Conservation (phyloP, 2,888 invertebrate genomes). For the Subacronicta megacephala region DNA sequence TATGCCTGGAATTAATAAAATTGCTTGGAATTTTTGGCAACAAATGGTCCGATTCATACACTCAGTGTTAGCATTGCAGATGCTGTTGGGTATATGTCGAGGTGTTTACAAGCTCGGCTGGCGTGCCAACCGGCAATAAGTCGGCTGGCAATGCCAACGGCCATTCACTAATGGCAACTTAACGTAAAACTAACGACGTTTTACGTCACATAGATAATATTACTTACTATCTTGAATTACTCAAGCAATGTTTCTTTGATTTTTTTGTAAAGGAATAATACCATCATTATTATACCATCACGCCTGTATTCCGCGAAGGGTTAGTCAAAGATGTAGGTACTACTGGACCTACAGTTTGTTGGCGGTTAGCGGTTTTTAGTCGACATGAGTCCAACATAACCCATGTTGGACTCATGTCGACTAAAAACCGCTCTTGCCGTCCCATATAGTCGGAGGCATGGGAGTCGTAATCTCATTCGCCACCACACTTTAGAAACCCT, state of each 20-base stretch:
- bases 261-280: not conserved
- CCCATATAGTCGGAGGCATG: too few relatives aligned
- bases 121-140: slow-evolving; percentile 63
- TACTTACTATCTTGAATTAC: slow-evolving; percentile 17
- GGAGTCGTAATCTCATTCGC: too few relatives aligned
- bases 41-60: slow-evolving; percentile 3
- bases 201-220: slow-evolving; percentile 38
- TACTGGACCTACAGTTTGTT: too few relatives aligned
- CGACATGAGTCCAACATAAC: too few relatives aligned
- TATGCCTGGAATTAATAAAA: not conserved
- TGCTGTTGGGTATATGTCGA: slow-evolving; percentile 35
- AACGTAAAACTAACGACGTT: slow-evolving; percentile 51
- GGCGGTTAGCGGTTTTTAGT: too few relatives aligned
- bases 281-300: too few relatives aligned
- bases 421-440: too few relatives aligned
- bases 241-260: slow-evolving; percentile 6
- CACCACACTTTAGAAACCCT: not conserved
- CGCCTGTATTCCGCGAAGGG: too few relatives aligned
- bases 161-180: slow-evolving; percentile 64
- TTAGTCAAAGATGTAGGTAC: too few relatives aligned
- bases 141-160: slow-evolving; percentile 49
- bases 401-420: too few relatives aligned
- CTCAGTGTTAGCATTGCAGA: slow-evolving; percentile 37
- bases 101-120: slow-evolving; percentile 50
- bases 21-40: slow-evolving; percentile 7